These are phyloP conservation scores for Stegana nigrithorax DNA, from an alignment of 2,888 invertebrate species.

Conservation along the genomic window DNA sequence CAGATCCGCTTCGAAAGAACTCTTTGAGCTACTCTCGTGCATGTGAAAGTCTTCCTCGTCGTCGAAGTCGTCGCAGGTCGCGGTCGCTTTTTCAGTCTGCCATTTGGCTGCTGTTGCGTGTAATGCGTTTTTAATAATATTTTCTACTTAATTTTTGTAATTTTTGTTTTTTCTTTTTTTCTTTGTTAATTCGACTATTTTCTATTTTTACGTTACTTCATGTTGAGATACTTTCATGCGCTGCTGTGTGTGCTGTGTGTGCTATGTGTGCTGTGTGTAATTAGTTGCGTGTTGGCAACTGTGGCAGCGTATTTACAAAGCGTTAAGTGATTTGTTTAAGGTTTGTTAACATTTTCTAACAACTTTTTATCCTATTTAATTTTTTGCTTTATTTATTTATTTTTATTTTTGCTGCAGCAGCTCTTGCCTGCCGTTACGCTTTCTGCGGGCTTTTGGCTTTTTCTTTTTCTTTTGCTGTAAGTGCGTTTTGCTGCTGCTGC, in stretches of 20 bases:
- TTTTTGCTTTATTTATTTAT: neutral
- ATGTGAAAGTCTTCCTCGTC: constrained; percentile 20
- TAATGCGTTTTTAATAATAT: constrained; percentile 16
- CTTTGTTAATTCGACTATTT: neutral
- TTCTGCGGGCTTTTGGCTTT: constrained; percentile 42
- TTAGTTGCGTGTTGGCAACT: neutral
- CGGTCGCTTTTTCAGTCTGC: no score
- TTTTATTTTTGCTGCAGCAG: neutral
- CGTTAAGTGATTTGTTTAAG: constrained; percentile 1
- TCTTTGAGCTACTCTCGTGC: no score
- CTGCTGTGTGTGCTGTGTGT: no score
- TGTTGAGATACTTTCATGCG: neutral
- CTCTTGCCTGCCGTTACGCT: constrained; percentile 46
- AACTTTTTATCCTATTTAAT: neutral
- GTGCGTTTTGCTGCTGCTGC: neutral
- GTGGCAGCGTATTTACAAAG: neutral
- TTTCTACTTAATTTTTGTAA: neutral
- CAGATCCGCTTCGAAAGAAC: no score
- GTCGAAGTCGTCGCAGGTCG: no score
- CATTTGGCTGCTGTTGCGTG: constrained; percentile 6
- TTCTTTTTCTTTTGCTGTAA: neutral
- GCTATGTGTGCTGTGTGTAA: no score
- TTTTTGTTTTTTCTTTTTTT: neutral
- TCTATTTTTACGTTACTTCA: neutral
- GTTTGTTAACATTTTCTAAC: neutral